Conservation (phyloP, 2,113 vertebrate species). For the Psilopogon haemacephalus region DNA sequence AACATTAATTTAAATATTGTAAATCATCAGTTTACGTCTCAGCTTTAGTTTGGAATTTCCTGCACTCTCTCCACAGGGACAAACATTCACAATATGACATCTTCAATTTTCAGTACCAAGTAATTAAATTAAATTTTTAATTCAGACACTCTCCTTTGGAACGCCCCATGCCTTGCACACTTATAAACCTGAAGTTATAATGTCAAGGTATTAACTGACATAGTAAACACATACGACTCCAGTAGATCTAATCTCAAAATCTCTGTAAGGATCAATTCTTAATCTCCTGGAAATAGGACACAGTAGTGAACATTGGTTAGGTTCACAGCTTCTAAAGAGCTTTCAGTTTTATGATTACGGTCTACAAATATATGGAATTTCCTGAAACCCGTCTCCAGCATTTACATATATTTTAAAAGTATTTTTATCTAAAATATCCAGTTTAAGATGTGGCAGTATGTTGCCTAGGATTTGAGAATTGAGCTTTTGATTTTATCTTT, state of each 20-base stretch:
- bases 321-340: not conserved
- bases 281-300: not conserved
- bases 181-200: not conserved
- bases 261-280: not conserved
- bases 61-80: accelerated
- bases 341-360: not conserved
- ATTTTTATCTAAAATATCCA: accelerated
- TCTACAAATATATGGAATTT: not conserved
- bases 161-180: not conserved
- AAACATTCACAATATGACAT: not conserved
- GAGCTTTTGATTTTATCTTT: not conserved
- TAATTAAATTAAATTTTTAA: not conserved
- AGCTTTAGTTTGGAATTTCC: not conserved
- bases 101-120: not conserved
- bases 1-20: not conserved
- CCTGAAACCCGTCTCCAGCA: not conserved
- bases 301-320: not conserved
- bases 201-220: not conserved
- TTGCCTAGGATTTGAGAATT: not conserved
- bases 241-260: not conserved
- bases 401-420: not conserved
- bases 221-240: not conserved
- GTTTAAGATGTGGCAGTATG: not conserved
- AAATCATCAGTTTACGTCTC: not conserved
- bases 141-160: not conserved